phyloP scores from a whole-genome alignment of 1,140 invertebrate genomes.

The Uloborus diversus region DNA sequence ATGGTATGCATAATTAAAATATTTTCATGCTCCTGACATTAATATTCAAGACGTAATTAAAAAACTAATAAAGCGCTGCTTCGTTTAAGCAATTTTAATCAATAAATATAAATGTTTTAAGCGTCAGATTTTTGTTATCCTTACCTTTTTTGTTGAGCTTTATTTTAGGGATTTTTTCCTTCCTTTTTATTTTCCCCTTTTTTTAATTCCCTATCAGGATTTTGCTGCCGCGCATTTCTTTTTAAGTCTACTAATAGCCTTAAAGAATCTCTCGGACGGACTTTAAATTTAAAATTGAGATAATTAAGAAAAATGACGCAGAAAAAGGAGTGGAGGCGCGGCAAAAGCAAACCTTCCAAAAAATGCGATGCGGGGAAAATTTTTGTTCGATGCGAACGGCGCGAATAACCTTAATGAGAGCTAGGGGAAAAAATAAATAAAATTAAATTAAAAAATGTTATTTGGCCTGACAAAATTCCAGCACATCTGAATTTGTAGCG shows the following conservation, averaged over 20 bases:
- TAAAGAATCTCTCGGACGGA: conserved; percentile 50
- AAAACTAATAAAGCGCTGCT: conserved; percentile 54
- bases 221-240: conserved; percentile 28
- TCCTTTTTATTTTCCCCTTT: not conserved
- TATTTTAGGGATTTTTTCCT: conserved; percentile 23
- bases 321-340: not conserved
- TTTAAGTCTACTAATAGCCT: conserved; percentile 54
- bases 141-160: too few species aligned
- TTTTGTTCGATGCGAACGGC: conserved; percentile 34
- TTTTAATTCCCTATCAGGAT: conserved; percentile 16
- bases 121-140: conserved; percentile 55
- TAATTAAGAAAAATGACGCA: conserved; percentile 55
- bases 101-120: conserved; percentile 57
- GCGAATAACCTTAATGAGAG: conserved; percentile 50
- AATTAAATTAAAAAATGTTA: too few species aligned
- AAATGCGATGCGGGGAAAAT: conserved; percentile 51
- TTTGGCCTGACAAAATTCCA: conserved; percentile 42
- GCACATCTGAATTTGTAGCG: conserved; percentile 23
- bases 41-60: conserved; percentile 56
- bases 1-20: conserved; percentile 57
- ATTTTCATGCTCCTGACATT: conserved; percentile 55
- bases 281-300: conserved; percentile 57
- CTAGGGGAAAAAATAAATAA: conserved; percentile 21
- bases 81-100: conserved; percentile 56
- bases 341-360: conserved; percentile 39